A percentile compares a stretch with the other conserved stretches of the same genome.
These are phyloP conservation scores for Typhlomys cinereus DNA, from an alignment of 2,113 vertebrate species.

Conservation along the genomic window DNA sequence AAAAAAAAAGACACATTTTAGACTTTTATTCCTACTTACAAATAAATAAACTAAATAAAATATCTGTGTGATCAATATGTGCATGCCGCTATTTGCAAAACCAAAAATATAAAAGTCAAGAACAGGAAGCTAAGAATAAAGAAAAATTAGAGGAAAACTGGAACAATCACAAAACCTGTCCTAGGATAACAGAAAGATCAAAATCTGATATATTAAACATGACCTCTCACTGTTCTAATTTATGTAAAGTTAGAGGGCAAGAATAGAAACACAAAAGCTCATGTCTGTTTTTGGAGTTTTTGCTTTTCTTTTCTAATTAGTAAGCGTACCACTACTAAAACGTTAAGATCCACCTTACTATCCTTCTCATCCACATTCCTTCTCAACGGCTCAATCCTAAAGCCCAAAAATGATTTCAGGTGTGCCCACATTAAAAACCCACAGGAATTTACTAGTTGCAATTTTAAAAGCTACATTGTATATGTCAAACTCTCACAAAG, in stretches of 20 bases:
- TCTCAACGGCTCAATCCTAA: neutral
- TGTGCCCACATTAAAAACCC: constrained; percentile 33
- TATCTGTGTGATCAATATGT: neutral
- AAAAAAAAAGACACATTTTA: neutral
- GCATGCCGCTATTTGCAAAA: neutral
- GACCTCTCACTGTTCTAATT: neutral
- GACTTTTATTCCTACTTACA: neutral
- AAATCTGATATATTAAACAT: neutral
- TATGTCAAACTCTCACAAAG: constrained; percentile 26
- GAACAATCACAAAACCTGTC: neutral
- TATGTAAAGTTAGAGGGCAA: neutral
- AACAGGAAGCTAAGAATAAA: neutral
- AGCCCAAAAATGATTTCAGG: neutral
- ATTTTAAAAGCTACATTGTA: constrained; percentile 35
- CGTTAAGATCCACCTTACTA: neutral
- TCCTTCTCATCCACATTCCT: neutral
- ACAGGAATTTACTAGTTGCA: neutral
- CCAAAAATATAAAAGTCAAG: neutral
- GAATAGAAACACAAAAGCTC: neutral
- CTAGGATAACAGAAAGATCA: neutral
- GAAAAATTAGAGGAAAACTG: neutral
- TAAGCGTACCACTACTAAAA: neutral
- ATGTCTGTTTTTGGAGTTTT: neutral
- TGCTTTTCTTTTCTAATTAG: neutral
- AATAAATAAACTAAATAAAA: neutral